phyloP scores from a whole-genome alignment of 2,113 vertebrate genomes.

The Sus scrofa region DNA sequence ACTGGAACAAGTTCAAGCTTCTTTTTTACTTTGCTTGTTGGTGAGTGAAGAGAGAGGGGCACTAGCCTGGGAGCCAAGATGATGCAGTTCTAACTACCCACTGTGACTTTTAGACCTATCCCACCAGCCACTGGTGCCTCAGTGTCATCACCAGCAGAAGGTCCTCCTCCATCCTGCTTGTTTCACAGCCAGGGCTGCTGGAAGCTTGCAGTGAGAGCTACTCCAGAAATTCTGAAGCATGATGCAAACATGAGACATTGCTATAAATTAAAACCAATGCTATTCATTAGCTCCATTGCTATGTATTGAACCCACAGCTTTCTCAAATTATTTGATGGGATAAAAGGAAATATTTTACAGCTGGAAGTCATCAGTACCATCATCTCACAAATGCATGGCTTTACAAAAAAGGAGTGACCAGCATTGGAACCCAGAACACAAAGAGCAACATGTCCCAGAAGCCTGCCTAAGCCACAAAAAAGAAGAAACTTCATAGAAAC shows the following conservation, averaged over 20 bases:
- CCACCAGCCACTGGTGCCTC: neutral
- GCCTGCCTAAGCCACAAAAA: conserved; percentile 40
- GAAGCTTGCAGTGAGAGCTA: neutral
- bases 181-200: neutral
- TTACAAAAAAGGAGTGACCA: conserved; percentile 47
- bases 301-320: conserved; percentile 43
- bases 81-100: neutral
- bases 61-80: neutral
- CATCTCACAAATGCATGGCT: neutral
- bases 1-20: neutral
- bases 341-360: conserved; percentile 55
- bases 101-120: neutral
- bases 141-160: neutral
- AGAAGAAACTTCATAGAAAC: neutral
- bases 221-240: conserved; percentile 18
- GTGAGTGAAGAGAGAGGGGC: neutral
- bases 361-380: neutral
- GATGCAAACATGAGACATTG: conserved; percentile 30
- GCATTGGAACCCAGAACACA: conserved; percentile 42
- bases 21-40: neutral
- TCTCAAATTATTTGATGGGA: conserved; percentile 55
- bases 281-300: conserved; percentile 57
- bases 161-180: neutral
- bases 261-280: conserved; percentile 48
- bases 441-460: neutral